These are phyloP conservation scores for Heliconius hermathena DNA, from an alignment of 1,140 invertebrate genomes.

Conservation along the genomic window DNA sequence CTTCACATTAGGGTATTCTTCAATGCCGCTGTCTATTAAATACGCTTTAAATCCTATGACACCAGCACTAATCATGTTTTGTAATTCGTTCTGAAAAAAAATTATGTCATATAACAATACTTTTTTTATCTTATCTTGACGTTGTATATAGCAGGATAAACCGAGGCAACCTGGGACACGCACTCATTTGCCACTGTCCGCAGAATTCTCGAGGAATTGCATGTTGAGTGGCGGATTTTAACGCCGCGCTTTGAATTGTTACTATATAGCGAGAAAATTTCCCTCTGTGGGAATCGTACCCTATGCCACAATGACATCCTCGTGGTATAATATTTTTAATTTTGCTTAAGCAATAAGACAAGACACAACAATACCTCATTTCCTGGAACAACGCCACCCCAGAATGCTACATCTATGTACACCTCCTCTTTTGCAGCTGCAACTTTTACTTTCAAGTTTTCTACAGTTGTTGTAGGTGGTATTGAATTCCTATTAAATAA, in stretches of 20 bases:
- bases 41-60: slow-evolving; percentile 89
- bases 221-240: too few species aligned
- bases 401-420: slow-evolving; percentile 88
- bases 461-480: slow-evolving; percentile 85
- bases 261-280: too few species aligned
- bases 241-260: too few species aligned
- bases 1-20: slow-evolving; percentile 84
- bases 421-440: slow-evolving; percentile 83
- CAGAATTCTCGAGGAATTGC: too few species aligned
- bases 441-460: slow-evolving; percentile 84
- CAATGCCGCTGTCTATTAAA: slow-evolving; percentile 84
- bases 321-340: background rate
- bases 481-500: slow-evolving; percentile 83
- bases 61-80: slow-evolving; percentile 83
- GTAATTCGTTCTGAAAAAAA: slow-evolving; percentile 81
- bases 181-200: too few species aligned
- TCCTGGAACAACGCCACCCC: slow-evolving; percentile 87
- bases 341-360: background rate
- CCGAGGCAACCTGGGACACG: too few species aligned
- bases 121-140: too few species aligned
- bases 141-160: too few species aligned
- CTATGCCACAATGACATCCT: too few species aligned
- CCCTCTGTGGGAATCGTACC: too few species aligned
- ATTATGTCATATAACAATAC: too few species aligned
- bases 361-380: slow-evolving; percentile 76